Base-by-base conservation (phyloP, 2,888 invertebrate genomes). In the Lymantria dispar region DNA sequence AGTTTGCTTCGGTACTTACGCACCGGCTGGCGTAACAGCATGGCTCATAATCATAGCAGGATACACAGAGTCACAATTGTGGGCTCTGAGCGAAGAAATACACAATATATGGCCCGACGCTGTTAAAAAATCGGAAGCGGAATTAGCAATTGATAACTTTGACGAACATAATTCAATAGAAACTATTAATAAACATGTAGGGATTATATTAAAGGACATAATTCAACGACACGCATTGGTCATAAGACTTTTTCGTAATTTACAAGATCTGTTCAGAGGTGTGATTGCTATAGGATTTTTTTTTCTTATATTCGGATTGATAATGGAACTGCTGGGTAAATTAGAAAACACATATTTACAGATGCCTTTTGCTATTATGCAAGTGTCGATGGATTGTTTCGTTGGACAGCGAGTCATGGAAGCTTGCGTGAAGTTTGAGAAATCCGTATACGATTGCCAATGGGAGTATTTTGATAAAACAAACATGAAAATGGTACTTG, bases 321-420 rank as follows among this genome's bases (percentile, higher is more conserved):
- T 75, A 13, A 57, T 70, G 1, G 74, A 72, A 49, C 57, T 82
- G 11, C 48, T 81, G 0, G 80, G 76, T 0, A 74, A 76, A 0
- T 50, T 82, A 11, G 74, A 81, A 47, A 78, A 80, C 14, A 80
- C 81, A 0, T 80, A 70, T 45, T 29, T 77, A 12, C 64, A 77
- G 43, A 50, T 79, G 40, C 79, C 79, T 1, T 82, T 71, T 37
- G 77, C 80, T 0, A 59, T 71, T 7, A 60, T 72, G 46, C 73
- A 74, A 53, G 71, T 80, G 0, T 68, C 60, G 0, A 72, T 78
- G 60, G 73, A 75, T 42, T 72, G 70, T 45, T 54, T 70, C 8
- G 55, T 59, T 0, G 71, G 73, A 0, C 72, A 75, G 48, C 57
- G 52, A 14, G 39, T 76, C 0, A 64, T 72, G 36, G 73, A 73